Evolutionary conservation across 2,797 vertebrate species (phyloP).

Genomic region (Myripristis murdjan): DNA sequence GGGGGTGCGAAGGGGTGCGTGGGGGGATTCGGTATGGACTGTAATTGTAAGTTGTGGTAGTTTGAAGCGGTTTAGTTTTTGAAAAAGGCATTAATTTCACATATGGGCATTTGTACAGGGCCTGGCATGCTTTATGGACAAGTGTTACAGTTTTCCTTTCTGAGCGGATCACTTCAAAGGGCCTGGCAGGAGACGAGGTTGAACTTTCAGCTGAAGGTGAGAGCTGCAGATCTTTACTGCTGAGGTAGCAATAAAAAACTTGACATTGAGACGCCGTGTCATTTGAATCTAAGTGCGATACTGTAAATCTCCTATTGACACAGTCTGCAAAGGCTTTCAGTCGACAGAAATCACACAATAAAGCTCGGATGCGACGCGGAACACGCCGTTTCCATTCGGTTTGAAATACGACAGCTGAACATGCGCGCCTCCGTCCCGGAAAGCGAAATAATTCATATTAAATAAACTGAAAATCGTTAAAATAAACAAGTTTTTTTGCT

Average conservation of each 20-base stretch:
- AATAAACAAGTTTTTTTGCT: constrained; percentile 7
- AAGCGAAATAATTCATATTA: too few species aligned
- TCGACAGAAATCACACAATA: neutral
- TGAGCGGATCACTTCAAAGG: constrained; percentile 79
- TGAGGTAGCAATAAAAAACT: constrained; percentile 55
- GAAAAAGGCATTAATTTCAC: constrained; percentile 74
- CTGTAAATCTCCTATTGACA: constrained; percentile 21
- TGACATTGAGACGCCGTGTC: constrained; percentile 47
- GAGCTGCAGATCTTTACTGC: constrained; percentile 65
- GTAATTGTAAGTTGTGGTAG: constrained; percentile 19
- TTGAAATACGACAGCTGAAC: too few species aligned
- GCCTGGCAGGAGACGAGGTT: constrained; percentile 58
- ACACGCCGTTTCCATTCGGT: too few species aligned
- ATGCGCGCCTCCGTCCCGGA: too few species aligned
- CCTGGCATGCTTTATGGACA: constrained; percentile 70
- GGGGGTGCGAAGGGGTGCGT: too few species aligned
- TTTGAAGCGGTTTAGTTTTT: constrained; percentile 46
- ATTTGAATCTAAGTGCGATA: constrained; percentile 39
- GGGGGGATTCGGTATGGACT: constrained; percentile 5
- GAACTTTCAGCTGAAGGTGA: constrained; percentile 74
- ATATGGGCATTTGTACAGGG: constrained; percentile 57
- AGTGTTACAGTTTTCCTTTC: constrained; percentile 70
- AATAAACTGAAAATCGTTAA: too few species aligned
- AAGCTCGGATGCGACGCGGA: neutral
- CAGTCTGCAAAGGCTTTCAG: neutral